A percentile compares a stretch with the other conserved stretches of the same genome.
phyloP scores from a whole-genome alignment of 2,888 invertebrate genomes.

The Meteorus cinctellus region DNA sequence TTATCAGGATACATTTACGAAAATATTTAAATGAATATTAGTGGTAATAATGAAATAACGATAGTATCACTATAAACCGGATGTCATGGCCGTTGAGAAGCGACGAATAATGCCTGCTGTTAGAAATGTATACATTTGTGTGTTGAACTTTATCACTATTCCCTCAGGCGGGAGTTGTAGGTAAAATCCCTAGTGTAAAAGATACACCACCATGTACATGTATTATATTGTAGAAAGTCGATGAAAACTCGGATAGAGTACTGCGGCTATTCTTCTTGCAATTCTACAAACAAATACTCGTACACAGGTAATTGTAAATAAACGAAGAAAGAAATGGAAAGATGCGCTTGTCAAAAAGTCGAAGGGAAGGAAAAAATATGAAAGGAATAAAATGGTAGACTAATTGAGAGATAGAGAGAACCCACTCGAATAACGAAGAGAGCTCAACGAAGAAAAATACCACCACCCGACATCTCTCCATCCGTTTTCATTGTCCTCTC shows the following conservation, averaged over 20 bases:
- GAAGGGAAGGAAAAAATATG: conserved; percentile 2
- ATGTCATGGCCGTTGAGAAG: not conserved
- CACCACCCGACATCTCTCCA: conserved; percentile 25
- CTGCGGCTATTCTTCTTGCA: not conserved
- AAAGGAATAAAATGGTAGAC: conserved; percentile 7
- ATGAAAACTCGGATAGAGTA: not conserved
- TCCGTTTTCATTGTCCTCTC: conserved; percentile 42
- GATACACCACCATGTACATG: not conserved
- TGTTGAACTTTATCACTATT: conserved; percentile 4
- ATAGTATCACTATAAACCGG: not conserved
- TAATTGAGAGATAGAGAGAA: conserved; percentile 36
- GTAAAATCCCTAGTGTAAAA: conserved; percentile 1
- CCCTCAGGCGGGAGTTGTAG: not conserved
- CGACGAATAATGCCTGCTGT: not conserved
- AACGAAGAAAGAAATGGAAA: not conserved
- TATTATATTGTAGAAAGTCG: not conserved
- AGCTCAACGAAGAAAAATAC: conserved; percentile 13
- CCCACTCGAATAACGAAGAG: conserved; percentile 12
- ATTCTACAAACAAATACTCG: not conserved
- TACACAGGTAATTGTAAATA: not conserved
- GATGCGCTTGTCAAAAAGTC: not conserved
- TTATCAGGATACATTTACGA: not conserved
- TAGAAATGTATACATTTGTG: not conserved
- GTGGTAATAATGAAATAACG: conserved; percentile 2
- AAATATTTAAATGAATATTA: not conserved